A percentile compares a stretch with the other conserved stretches of the same genome.
phyloP scores from a whole-genome alignment of 2,888 invertebrate species.

The Heliconius charithonia region DNA sequence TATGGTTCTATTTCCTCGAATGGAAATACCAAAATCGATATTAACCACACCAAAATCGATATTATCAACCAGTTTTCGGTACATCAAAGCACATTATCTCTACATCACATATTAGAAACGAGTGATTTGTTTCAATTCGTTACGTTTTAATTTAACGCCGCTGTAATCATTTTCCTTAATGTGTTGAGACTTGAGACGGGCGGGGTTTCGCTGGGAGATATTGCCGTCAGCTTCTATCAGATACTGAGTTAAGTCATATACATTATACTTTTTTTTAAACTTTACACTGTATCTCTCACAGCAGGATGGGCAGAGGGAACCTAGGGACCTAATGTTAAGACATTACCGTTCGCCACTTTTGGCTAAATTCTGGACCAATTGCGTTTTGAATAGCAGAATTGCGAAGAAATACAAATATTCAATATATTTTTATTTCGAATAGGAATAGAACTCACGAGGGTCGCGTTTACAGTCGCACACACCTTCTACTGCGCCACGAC shows the following conservation, averaged over 20 bases:
- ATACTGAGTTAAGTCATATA: not conserved
- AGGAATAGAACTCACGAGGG: too few species aligned
- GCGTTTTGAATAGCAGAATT: too few species aligned
- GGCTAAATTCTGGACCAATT: too few species aligned
- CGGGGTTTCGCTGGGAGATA: not conserved
- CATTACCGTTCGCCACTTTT: too few species aligned
- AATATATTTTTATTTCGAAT: too few species aligned
- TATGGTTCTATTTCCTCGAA: not conserved
- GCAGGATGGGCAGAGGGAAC: too few species aligned
- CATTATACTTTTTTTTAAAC: not conserved
- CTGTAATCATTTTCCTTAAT: slow-evolving; percentile 39
- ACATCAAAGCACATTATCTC: slow-evolving; percentile 11
- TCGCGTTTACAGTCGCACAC: too few species aligned
- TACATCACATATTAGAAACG: slow-evolving; percentile 16
- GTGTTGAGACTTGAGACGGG: slow-evolving; percentile 1
- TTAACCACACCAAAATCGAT: not conserved
- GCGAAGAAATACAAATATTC: too few species aligned
- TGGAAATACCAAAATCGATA: not conserved
- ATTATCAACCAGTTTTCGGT: not conserved
- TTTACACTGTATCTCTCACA: too few species aligned
- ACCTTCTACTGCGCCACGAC: too few species aligned
- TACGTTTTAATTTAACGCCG: slow-evolving; percentile 46
- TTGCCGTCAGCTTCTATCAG: not conserved
- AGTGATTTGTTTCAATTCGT: slow-evolving; percentile 43
- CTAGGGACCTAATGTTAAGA: too few species aligned